phyloP scores from a whole-genome alignment of 2,888 invertebrate species.

The Eristalis intricaria region DNA sequence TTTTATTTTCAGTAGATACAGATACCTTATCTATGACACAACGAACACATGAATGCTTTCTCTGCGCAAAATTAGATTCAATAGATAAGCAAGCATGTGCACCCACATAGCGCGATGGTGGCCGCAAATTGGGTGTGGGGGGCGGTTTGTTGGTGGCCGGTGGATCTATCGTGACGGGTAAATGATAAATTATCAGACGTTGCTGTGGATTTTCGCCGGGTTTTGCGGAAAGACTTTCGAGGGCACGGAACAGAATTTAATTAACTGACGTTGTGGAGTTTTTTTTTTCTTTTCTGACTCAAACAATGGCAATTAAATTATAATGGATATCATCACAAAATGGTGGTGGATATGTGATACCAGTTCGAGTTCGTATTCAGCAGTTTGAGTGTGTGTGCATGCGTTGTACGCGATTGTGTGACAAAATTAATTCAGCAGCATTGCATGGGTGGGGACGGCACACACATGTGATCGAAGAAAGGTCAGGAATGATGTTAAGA shows the following conservation, averaged over 20 bases:
- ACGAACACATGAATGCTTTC: not conserved
- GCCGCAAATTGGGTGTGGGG: not conserved
- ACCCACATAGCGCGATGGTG: not conserved
- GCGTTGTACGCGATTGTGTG: not conserved
- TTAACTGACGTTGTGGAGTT: not conserved
- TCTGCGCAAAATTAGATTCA: not conserved
- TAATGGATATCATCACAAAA: not conserved
- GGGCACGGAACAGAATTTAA: not conserved
- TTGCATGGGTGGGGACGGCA: not conserved
- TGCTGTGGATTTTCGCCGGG: not conserved
- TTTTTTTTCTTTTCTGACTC: not conserved
- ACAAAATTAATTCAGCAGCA: not conserved
- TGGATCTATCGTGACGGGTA: not conserved
- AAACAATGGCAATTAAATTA: constrained; percentile 1
- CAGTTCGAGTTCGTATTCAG: not conserved
- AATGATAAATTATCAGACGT: not conserved
- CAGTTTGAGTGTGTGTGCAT: not conserved
- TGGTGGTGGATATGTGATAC: not conserved
- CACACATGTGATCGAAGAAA: not conserved
- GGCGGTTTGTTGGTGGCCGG: too few relatives aligned
- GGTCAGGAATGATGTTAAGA: not conserved
- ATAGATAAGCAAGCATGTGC: not conserved
- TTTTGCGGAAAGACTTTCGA: not conserved
- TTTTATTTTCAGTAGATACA: not conserved
- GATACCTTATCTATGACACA: not conserved